Evolutionary conservation across 1,140 invertebrate species (phyloP).

Genomic region (Proctacanthus coquilletti): DNA sequence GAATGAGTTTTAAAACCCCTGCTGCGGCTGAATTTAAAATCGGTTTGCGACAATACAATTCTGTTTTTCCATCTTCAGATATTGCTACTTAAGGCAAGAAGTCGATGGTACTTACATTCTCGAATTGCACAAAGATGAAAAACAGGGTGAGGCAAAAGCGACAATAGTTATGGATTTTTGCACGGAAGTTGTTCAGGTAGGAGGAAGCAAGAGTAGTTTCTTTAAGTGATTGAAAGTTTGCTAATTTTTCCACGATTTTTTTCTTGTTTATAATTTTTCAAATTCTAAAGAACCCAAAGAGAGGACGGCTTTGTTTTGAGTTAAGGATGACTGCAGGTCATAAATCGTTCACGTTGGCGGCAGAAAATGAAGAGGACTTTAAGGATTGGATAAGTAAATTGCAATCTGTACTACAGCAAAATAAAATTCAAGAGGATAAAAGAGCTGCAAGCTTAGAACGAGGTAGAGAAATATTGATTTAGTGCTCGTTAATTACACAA

Average conservation of each 20-base stretch:
- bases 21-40: no score
- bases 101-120: conserved; percentile 80
- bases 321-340: conserved; percentile 66
- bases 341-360: conserved; percentile 70
- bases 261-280: conserved; percentile 1
- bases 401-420: conserved; percentile 55
- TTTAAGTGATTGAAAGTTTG: no score
- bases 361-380: conserved; percentile 70
- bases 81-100: conserved; percentile 75
- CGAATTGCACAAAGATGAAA: conserved; percentile 85
- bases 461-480: conserved; percentile 17
- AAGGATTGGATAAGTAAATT: conserved; percentile 69
- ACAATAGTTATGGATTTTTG: conserved; percentile 91
- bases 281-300: conserved; percentile 54
- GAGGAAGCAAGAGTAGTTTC: no score
- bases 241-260: background rate
- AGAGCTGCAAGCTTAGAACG: conserved; percentile 45
- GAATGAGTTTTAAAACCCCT: no score
- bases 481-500: background rate
- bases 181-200: conserved; percentile 67
- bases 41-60: no score
- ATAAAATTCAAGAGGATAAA: conserved; percentile 57
- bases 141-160: conserved; percentile 73
- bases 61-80: conserved; percentile 32
- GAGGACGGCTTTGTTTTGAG: conserved; percentile 78